Base-by-base conservation (phyloP, 1,140 invertebrate genomes). In the Calliphora vicina region DNA sequence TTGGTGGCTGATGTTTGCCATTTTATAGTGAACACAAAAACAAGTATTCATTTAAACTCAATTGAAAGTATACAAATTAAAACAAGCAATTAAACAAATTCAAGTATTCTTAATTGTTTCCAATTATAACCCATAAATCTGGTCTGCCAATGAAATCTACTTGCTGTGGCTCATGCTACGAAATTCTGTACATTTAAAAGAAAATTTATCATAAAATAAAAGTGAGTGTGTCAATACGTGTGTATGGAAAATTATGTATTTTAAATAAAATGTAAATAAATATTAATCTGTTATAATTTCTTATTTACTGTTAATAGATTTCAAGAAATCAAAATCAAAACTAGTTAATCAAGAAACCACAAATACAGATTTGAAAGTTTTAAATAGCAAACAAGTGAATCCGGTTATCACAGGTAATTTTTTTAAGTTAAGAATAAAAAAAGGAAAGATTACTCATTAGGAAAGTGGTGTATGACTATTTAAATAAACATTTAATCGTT, bases 41-140 rank as follows among this genome's bases (percentile, higher is more conserved):
- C 35, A 29, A 29, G 29, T 29, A 29, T 29, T 29, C 29, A 8
- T 29, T 29, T 29, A 29, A 29, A 29, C 8, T 29, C 8, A 8
- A n/a, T n/a, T n/a, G n/a, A n/a, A n/a, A n/a, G n/a, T n/a, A 12
- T 23, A 61, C 80, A 27, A 81, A 81, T 67, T 61, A 35, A 35
- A 6, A n/a, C 15, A 57, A 57, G 61, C n/a, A 23, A 25, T 67
- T 67, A 6, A 67, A 67, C 20, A 67, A 67, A 10, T 25, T 67
- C 6, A 67, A 67, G 61, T 67, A 67, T 67, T 67, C 61, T 23
- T 23, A 9, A 23, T 10, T 9, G 23, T 67, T 67, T 25, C 5
- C 61, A 67, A 25, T 67, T 67, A 67, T n/a, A n/a, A 57, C 4
- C 15, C n/a, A 17, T 57, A 57, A 57, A 57, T 67, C 23, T 67